These are phyloP conservation scores for Rhagologus leucostigma DNA, from an alignment of 2,113 vertebrate genomes.

Conservation along the genomic window DNA sequence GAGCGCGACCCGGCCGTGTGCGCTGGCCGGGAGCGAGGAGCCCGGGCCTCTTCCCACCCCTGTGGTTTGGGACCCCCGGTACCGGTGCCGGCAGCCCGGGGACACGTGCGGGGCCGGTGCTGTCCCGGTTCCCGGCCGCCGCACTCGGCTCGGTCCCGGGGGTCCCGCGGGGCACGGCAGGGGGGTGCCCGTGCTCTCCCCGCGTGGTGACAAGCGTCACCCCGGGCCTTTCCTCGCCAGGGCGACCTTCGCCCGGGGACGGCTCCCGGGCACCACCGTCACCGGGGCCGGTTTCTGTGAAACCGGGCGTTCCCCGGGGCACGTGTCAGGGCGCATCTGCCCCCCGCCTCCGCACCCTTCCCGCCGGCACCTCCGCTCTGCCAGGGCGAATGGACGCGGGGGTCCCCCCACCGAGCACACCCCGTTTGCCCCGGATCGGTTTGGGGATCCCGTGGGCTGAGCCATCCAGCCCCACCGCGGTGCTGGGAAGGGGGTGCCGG, in stretches of 20 bases:
- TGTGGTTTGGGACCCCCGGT: not conserved
- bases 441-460: not conserved
- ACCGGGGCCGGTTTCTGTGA: not conserved
- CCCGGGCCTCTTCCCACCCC: not conserved
- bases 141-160: not conserved
- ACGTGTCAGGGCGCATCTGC: not conserved
- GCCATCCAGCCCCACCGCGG: accelerated
- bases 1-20: not conserved
- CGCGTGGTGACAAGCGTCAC: not conserved
- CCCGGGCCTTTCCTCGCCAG: not conserved
- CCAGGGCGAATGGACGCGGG: accelerated
- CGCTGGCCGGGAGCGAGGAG: not conserved
- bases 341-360: not conserved
- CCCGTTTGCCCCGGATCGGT: not conserved
- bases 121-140: not conserved
- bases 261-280: not conserved
- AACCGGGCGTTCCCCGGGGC: constrained; percentile 30
- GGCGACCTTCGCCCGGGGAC: constrained; percentile 10
- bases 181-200: not conserved
- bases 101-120: not conserved
- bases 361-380: not conserved
- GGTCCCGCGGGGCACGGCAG: not conserved
- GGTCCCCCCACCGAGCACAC: accelerated
- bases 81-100: not conserved
- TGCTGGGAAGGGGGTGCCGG: not conserved